phyloP scores from a whole-genome alignment of 2,888 invertebrate species.

The Acronicta aceris region DNA sequence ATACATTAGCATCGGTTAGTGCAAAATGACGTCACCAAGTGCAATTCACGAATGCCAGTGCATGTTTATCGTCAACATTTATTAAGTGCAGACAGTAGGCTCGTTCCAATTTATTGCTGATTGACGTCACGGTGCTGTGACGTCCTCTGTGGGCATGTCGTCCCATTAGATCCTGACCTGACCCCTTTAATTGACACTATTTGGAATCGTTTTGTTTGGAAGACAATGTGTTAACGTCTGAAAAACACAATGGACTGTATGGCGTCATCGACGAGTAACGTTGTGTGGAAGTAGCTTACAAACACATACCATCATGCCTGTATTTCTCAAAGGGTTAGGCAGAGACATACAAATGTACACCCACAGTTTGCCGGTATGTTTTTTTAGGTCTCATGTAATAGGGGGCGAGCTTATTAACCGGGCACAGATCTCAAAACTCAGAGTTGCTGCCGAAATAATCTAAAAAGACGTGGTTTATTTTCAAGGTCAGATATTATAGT shows the following conservation, averaged over 20 bases:
- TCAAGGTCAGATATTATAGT: no score
- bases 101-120: constrained; percentile 17
- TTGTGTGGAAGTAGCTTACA: not conserved
- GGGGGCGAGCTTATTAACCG: no score
- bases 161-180: constrained; percentile 39
- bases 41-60: not conserved
- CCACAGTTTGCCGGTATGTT: no score
- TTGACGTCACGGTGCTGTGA: constrained; percentile 37
- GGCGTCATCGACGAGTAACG: not conserved
- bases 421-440: no score
- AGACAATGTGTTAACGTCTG: constrained; percentile 2
- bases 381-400: no score
- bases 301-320: no score
- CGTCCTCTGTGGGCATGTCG: constrained; percentile 25
- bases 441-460: no score
- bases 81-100: constrained; percentile 11
- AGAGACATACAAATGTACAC: no score
- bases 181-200: constrained; percentile 31
- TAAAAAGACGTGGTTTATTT: no score
- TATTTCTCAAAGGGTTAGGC: no score
- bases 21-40: not conserved
- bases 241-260: not conserved
- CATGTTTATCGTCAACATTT: constrained; percentile 5
- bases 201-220: constrained; percentile 13
- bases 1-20: not conserved